Base-by-base conservation (phyloP, 2,797 vertebrate species). In the Pelochelys cantorii region DNA sequence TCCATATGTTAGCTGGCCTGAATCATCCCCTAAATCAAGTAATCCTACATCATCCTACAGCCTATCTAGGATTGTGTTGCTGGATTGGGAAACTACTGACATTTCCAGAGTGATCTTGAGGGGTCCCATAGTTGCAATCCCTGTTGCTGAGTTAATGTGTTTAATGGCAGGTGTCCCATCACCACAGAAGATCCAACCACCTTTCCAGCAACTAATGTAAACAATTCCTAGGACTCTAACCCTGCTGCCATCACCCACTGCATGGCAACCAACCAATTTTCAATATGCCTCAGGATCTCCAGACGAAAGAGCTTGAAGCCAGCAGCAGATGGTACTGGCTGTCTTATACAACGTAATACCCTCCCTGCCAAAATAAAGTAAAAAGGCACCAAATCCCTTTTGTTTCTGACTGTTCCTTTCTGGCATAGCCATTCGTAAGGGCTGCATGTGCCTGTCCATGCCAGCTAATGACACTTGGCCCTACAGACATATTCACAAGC, bases 1-100 rank as follows among this genome's bases (percentile, higher is more conserved):
- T 59, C 3, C 7, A 81, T 3, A 23, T 71, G 79, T 77, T 77
- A 91, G 86, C 55, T 85, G 81, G 34, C 84, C 87, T 74, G 71
- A 85, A 34, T 65, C 90, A 60, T 62, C 57, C 81, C 79, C 85
- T 81, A 93, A 85, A 83, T 34, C 0, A 2, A 65, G 81, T n/a
- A 77, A 92, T 79, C 83, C 79, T 91, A 81, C 89, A 59, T 86
- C 79, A 90, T 84, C 85, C 79, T 74, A 93, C 6, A 60, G 93
- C 81, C 23, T 81, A 74, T 27, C 78, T 90, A 89, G 79, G 92
- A 89, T 9, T 10, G 65, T 60, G 9, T 88, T 0, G 0, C 54
- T 90, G 82, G 27, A 68, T 82, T 52, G 90, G 77, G 85, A 90
- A 96, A 18, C 59, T 31, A 34, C n/a, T 6, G 31, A 95, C 59